Evolutionary conservation across 2,797 vertebrate genomes (phyloP).

Genomic region (Enteromius paludinosus): DNA sequence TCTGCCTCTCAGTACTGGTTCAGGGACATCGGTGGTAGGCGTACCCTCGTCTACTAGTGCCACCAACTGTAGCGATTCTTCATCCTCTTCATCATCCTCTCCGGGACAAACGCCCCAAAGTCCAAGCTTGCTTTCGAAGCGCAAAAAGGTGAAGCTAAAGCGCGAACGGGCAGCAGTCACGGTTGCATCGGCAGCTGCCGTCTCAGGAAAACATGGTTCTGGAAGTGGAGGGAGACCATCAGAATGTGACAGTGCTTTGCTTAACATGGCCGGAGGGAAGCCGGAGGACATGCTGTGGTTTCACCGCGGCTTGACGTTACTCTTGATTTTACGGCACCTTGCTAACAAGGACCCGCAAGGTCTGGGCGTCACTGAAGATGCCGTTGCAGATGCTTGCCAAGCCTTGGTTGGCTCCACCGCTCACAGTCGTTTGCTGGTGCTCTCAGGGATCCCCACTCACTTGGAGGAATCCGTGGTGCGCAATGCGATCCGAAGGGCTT

Average conservation of each 20-base stretch:
- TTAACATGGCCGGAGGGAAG: constrained; percentile 93
- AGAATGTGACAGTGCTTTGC: constrained; percentile 84
- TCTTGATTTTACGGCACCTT: constrained; percentile 94
- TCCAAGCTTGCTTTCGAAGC: constrained; percentile 94
- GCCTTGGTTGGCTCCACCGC: constrained; percentile 92
- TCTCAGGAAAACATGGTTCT: constrained; percentile 84
- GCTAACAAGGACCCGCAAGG: constrained; percentile 94
- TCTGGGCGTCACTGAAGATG: constrained; percentile 91
- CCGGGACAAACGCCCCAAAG: constrained; percentile 97
- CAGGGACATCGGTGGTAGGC: constrained; percentile 77
- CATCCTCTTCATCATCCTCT: constrained; percentile 94
- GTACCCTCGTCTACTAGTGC: constrained; percentile 87
- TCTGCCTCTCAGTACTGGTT: constrained; percentile 89
- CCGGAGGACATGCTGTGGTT: constrained; percentile 99
- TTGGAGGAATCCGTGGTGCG: constrained; percentile 90
- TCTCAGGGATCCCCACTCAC: constrained; percentile 96
- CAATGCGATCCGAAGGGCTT: constrained; percentile 92
- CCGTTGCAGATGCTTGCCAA: constrained; percentile 93
- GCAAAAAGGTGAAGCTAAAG: constrained; percentile 99
- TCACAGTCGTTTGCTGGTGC: constrained; percentile 93
- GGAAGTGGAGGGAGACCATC: constrained; percentile 76
- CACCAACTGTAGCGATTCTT: constrained; percentile 94
- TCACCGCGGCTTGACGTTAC: constrained; percentile 92
- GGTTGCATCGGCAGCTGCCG: constrained; percentile 72
- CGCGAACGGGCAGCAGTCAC: constrained; percentile 86